Base-by-base conservation (phyloP, 1,140 invertebrate species). In the Ericerus pela region DNA sequence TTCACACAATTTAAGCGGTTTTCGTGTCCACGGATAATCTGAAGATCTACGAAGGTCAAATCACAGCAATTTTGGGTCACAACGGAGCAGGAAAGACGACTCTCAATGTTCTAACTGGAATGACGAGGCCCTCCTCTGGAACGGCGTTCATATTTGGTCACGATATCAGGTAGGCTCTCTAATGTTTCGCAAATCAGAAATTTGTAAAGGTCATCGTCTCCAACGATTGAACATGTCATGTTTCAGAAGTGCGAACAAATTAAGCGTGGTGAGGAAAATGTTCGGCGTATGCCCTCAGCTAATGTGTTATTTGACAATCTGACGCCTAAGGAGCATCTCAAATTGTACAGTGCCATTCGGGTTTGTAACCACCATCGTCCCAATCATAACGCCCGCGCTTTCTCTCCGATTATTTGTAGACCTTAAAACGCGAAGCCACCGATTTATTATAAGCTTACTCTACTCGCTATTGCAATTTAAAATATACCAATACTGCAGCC, bases 31-130 rank as follows among this genome's bases (percentile, higher is more conserved):
- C 74, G 58, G 59, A 72, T 79, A 70, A 78, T 64, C 68, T 88
- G 11, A 80, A 81, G 56, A 82, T 88, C 47, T 88, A 85, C 65
- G 80, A 85, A 67, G 79, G 79, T 8, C 83, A 89, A 68, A 87
- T 95, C 57, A 92, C 88, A 3, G 82, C 82, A 4, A 75, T 95
- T 41, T 70, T 95, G 36, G 90, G 89, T 0, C 89, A 91, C 65
- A 93, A 93, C 67, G 89, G 89, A 0, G 88, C 90, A 2, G 86
- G 86, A 1, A 90, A 89, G 69, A 87, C 85, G 1, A 88, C 85
- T 0, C 68, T 88, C 1, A 89, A 89, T 62, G 87, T 94, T 59
- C 67, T 94, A 1, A 87, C 84, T 1, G 91, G 89, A 1, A 70
- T 92, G 11, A 84, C 86, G 1, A 72, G 79, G 14, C 80, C 81